A percentile compares a stretch with the other conserved stretches of the same genome.
These are phyloP conservation scores for Catharus minimus DNA, from an alignment of 2,113 vertebrate genomes.

Conservation along the genomic window DNA sequence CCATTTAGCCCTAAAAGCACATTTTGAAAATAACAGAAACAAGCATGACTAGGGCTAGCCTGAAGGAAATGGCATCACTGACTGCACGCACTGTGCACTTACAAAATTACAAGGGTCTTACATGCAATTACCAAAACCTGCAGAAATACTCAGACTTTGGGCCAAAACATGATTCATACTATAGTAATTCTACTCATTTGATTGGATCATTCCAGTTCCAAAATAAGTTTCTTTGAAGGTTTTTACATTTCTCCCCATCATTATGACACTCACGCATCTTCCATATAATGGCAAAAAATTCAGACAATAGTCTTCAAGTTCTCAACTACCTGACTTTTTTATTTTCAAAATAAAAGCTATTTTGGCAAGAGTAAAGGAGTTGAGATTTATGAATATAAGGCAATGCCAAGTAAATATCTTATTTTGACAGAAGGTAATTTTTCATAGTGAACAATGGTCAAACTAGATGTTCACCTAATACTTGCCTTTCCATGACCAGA, in stretches of 20 bases:
- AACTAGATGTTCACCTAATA: not conserved
- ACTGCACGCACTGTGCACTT: accelerated
- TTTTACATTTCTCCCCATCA: not conserved
- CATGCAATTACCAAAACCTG: not conserved
- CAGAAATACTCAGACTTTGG: not conserved
- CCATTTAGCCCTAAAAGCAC: not conserved
- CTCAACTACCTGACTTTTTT: not conserved
- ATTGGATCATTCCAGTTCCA: not conserved
- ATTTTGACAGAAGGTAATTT: not conserved
- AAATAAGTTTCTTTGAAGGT: constrained; percentile 6
- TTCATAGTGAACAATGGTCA: not conserved
- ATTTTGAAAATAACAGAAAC: not conserved
- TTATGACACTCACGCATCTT: not conserved
- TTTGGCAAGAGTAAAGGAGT: not conserved
- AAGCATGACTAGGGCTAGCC: not conserved
- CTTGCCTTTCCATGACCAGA: not conserved
- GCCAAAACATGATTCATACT: constrained; percentile 25
- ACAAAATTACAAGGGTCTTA: not conserved
- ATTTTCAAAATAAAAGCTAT: constrained; percentile 12
- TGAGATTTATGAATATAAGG: not conserved
- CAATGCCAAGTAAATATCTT: constrained; percentile 1
- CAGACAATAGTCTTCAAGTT: not conserved
- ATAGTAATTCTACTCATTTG: not conserved
- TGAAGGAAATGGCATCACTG: not conserved
- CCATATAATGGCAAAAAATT: not conserved